Base-by-base conservation (phyloP, 2,113 vertebrate species). In the Tichodroma muraria region DNA sequence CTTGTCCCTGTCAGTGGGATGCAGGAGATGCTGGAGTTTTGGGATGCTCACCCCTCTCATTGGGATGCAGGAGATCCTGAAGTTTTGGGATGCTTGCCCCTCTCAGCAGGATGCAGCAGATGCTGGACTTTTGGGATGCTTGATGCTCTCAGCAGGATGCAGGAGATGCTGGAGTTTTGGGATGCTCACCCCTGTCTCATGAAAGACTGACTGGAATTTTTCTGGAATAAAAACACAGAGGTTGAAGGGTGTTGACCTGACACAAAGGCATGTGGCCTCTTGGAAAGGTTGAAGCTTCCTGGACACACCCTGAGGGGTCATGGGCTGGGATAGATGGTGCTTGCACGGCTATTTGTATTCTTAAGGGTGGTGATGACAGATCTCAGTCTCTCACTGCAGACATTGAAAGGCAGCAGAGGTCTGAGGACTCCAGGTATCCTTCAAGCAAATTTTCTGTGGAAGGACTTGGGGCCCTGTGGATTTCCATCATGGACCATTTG, bases 61-160 rank as follows among this genome's bases (percentile, higher is more conserved):
- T 16, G n/a, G 52, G 47, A 52, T 33, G 54, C 18, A 44, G 18
- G 44, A 19, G 44, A 44, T 44, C 6, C 44, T 44, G 44, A 17
- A 44, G 13, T 9, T 71, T 14, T 28, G 9, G 50, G 50, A 16
- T 28, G 15, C 50, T 49, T 12, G 6, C 22, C 22, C 47, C 22
- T 49, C 47, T 45, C 44, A 45, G 44, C 15, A 31, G 52, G 47
- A 57, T 33, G 60, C 27, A 40, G 63, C 24, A 11, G 28, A 10
- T 8, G 2, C 8, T 59, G 63, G 23, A 53, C 19, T 45, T 45
- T 45, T 59, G 56, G 44, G 54, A 18, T 72, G 49, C 20, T 88
- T 2, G 0, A 8, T 17, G 16, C 13, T 52, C 18, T 5, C 0
- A 3, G 8, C 4, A 31, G 52, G 47, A 57, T 33, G 60, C 27